Conservation (phyloP, 37 sponge, comb jelly and placozoan genomes). For the Aplysina aerophoba region DNA sequence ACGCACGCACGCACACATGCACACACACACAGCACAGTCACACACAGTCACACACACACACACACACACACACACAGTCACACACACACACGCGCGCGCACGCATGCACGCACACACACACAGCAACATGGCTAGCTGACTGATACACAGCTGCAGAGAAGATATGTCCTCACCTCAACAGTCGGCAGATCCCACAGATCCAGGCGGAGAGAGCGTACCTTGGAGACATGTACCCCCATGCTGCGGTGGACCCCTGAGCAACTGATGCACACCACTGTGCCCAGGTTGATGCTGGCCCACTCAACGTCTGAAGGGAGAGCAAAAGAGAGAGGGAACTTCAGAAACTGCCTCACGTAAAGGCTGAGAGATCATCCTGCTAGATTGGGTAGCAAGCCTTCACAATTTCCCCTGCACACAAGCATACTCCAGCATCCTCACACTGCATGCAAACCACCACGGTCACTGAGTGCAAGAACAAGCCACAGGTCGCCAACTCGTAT, state of each 20-base stretch:
- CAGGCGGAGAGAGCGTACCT: conserved; percentile 84
- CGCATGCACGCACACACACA: neutral
- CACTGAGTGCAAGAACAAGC: too few relatives aligned
- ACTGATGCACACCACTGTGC: conserved; percentile 81
- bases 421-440: neutral
- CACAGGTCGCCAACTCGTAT: too few relatives aligned
- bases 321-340: too few relatives aligned
- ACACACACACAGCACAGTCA: neutral
- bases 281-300: conserved; percentile 93
- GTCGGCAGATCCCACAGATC: conserved; percentile 76
- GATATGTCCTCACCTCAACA: conserved; percentile 57
- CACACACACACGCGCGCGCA: neutral
- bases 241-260: conserved; percentile 92
- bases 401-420: too few relatives aligned
- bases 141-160: neutral
- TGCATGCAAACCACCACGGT: too few relatives aligned
- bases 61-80: neutral
- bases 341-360: too few relatives aligned
- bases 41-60: neutral
- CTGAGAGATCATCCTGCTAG: too few relatives aligned
- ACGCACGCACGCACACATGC: neutral
- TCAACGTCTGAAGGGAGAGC: conserved; percentile 59
- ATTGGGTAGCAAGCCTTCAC: too few relatives aligned
- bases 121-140: neutral
- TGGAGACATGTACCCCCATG: conserved; percentile 87